Evolutionary conservation across 2,113 vertebrate genomes (phyloP).

Genomic region (Labrus mixtus): DNA sequence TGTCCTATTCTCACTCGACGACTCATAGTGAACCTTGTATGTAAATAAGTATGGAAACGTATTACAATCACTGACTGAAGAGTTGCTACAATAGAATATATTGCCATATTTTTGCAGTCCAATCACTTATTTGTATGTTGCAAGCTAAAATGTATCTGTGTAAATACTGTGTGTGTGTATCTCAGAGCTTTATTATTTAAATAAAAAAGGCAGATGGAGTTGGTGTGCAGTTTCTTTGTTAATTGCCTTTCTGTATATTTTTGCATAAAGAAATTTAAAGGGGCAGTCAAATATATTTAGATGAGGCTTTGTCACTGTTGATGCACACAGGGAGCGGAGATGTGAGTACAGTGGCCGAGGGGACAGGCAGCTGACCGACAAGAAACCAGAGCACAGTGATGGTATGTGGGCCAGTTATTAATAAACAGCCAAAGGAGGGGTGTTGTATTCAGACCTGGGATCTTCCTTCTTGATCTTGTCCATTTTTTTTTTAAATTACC

Average conservation of each 20-base stretch:
- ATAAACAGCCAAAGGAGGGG: constrained; percentile 65
- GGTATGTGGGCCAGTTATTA: constrained; percentile 83
- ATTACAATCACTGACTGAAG: constrained; percentile 5
- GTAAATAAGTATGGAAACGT: background rate
- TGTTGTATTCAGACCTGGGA: constrained; percentile 7
- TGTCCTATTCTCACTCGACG: background rate
- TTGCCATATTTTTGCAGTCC: constrained; percentile 9
- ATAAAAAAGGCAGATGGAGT: constrained; percentile 46
- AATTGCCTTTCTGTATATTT: too few species aligned
- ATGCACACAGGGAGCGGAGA: background rate
- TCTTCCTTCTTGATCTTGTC: constrained; percentile 12
- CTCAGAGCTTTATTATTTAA: constrained; percentile 58
- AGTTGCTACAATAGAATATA: constrained; percentile 3
- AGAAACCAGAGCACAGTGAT: constrained; percentile 74
- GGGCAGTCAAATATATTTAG: background rate
- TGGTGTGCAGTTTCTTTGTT: background rate
- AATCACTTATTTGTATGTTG: constrained; percentile 17
- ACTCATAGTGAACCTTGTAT: background rate
- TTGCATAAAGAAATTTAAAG: background rate
- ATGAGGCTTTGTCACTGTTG: background rate
- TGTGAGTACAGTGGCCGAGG: background rate
- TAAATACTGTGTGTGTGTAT: constrained; percentile 55
- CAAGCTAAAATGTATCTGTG: constrained; percentile 25
- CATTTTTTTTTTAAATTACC: too few species aligned
- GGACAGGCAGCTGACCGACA: constrained; percentile 28